Base-by-base conservation (phyloP, 2,113 vertebrate species). In the Serilophus lunatus region DNA sequence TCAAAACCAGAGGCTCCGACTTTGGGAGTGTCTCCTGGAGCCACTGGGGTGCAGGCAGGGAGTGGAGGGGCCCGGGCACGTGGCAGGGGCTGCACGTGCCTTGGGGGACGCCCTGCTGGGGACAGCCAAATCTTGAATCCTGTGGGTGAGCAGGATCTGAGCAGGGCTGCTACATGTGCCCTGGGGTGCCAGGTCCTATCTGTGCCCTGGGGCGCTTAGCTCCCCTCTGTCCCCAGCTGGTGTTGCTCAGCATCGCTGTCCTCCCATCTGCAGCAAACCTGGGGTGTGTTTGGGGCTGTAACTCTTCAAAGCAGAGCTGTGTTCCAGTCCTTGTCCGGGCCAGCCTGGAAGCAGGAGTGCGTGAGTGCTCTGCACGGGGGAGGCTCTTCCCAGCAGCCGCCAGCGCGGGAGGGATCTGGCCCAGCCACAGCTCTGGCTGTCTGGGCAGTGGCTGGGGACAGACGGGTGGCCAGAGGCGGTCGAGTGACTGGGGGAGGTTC, bases 1-100 rank as follows among this genome's bases (percentile, higher is more conserved):
- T 96, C 96, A 95, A 97, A 97, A 96, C 95, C 96, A 97, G 96
- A 95, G 96, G 82, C 95, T 91, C 57, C 1, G 2, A 29, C 93
- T 79, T 65, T 10, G 28, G 84, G 81, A 82, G 59, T 12, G 28
- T 81, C 94, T 95, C 66, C 70, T 61, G 78, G 83, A 95, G 72
- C 72, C 6, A 12, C 80, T 66, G 83, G 87, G 89, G 84, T 92
- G 83, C 29, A 0, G 82, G 82, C 66, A 76, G 74, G 70, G 77
- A 87, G 56, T 0, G 12, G 82, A 86, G 85, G 76, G 63, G 66
- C 71, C 63, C 0, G 9, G 82, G 77, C 82, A 64, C 29, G n/a
- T 72, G 87, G 95, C 65, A 9, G 26, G 63, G 71, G 80, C 72
- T 69, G 83, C 88, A 74, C 56, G 56, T 78, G 82, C 82, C 85